Evolutionary conservation across 37 sponge, comb jelly and placozoan genomes (phyloP).

Genomic region (Geodia barretti): DNA sequence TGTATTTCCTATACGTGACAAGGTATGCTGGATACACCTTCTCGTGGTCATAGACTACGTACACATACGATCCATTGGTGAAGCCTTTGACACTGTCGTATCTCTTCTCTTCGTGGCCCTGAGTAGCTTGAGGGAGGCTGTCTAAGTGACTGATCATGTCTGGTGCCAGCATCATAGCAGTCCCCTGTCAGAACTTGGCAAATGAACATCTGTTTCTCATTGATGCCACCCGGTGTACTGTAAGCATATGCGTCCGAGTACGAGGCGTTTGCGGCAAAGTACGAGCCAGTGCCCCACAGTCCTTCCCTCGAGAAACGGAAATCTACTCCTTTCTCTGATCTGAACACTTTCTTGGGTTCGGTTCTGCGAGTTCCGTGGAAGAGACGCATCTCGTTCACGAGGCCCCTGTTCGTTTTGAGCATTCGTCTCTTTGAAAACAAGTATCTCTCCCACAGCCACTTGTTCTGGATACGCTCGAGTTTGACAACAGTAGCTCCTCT

Average conservation of each 20-base stretch:
- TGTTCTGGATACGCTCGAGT: conserved; percentile 71
- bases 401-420: conserved; percentile 29
- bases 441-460: conserved; percentile 77
- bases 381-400: conserved; percentile 46
- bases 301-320: conserved; percentile 44
- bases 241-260: conserved; percentile 73
- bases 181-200: conserved; percentile 65
- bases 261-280: conserved; percentile 81
- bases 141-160: background rate
- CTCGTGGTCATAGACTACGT: conserved; percentile 75
- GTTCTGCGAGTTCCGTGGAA: conserved; percentile 69
- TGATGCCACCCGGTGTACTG: background rate
- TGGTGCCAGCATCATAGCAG: background rate
- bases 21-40: conserved; percentile 81
- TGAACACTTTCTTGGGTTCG: conserved; percentile 35
- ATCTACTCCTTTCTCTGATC: conserved; percentile 78
- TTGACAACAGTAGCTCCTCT: conserved; percentile 10
- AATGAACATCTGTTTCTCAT: conserved; percentile 57
- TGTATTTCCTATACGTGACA: conserved; percentile 51
- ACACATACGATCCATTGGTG: conserved; percentile 53
- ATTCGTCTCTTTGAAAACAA: conserved; percentile 29
- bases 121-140: conserved; percentile 3
- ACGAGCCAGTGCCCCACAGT: conserved; percentile 80
- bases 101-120: conserved; percentile 35
- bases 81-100: conserved; percentile 82